A percentile compares a stretch with the other conserved stretches of the same genome.
Evolutionary conservation across 2,888 invertebrate genomes (phyloP).

Genomic region (Xestia xanthographa): DNA sequence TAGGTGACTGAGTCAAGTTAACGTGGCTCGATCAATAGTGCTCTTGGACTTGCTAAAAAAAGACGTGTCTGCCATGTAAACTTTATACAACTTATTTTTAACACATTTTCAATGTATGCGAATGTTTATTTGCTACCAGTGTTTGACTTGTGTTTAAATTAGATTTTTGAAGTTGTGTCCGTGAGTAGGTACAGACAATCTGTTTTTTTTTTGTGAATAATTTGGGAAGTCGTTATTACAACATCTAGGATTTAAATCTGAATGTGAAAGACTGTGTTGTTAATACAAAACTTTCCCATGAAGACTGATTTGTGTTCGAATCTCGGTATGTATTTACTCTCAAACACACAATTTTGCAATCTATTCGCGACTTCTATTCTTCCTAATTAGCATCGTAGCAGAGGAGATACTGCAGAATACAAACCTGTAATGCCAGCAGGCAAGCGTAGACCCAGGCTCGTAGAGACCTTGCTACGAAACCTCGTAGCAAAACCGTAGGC

Average conservation of each 20-base stretch:
- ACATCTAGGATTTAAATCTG: not conserved
- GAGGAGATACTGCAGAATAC: not conserved
- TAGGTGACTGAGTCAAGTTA: slow-evolving; percentile 22
- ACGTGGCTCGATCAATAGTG: slow-evolving; percentile 11
- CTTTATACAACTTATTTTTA: not conserved
- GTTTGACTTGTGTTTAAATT: not conserved
- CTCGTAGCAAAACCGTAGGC: slow-evolving; percentile 5
- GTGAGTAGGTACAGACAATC: not conserved
- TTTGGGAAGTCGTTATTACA: not conserved
- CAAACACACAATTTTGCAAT: not conserved
- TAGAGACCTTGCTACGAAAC: slow-evolving; percentile 11
- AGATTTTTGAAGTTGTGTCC: not conserved
- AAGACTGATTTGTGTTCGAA: not conserved
- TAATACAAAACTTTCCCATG: not conserved
- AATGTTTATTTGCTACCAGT: not conserved
- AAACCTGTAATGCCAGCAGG: not conserved
- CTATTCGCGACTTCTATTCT: not conserved
- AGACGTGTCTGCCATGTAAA: not conserved
- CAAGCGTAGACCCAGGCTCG: not conserved
- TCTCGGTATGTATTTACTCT: not conserved
- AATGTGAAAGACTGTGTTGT: not conserved
- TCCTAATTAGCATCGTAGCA: not conserved
- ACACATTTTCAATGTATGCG: not conserved
- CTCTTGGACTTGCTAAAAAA: not conserved
- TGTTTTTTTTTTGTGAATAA: not conserved